Evolutionary conservation across 1,140 invertebrate genomes (phyloP).

Genomic region (Nomia melanderi): DNA sequence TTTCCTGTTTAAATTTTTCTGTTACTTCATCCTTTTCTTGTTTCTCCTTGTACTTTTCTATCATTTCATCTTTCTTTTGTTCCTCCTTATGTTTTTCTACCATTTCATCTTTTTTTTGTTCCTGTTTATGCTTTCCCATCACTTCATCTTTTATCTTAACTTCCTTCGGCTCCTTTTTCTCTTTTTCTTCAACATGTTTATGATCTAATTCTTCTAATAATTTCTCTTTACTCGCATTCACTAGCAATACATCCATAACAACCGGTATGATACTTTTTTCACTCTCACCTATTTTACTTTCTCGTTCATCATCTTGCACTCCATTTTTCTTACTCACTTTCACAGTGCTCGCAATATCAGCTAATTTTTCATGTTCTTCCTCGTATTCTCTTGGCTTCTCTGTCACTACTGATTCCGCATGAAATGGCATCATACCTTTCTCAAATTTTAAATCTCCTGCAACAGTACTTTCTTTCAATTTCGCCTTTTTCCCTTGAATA

Average conservation of each 20-base stretch:
- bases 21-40: too few species aligned
- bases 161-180: too few species aligned
- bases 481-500: background rate
- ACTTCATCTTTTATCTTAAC: too few species aligned
- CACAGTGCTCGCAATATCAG: background rate
- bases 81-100: too few species aligned
- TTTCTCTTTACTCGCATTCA: slow-evolving; percentile 4
- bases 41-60: too few species aligned
- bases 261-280: background rate
- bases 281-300: background rate
- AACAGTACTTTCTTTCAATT: background rate
- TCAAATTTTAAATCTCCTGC: background rate
- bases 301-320: background rate
- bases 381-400: background rate
- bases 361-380: background rate
- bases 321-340: background rate
- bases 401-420: background rate
- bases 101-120: too few species aligned
- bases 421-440: background rate
- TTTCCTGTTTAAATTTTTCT: too few species aligned
- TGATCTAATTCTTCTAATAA: background rate
- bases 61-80: too few species aligned
- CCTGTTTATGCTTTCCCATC: too few species aligned
- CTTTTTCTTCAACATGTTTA: too few species aligned
- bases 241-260: background rate